Percentiles rank a stretch among this genome's conserved stretches.
phyloP scores from a whole-genome alignment of 2,888 invertebrate genomes.

The Andricus curvator region DNA sequence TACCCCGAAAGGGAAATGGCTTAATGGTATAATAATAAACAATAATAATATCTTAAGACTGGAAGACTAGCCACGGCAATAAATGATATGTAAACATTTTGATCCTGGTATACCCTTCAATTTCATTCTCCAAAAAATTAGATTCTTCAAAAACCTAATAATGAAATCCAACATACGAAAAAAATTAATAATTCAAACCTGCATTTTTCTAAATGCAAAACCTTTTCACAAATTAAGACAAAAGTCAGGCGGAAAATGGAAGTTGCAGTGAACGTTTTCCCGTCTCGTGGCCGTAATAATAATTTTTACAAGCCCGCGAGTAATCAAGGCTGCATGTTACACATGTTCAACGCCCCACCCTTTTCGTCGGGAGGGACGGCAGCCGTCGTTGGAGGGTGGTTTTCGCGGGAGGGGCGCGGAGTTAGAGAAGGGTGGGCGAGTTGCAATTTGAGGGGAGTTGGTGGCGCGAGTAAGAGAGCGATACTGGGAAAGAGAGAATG shows the following conservation, averaged over 20 bases:
- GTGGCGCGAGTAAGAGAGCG: slow-evolving; percentile 47
- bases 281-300: slow-evolving; percentile 69
- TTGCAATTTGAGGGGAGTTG: slow-evolving; percentile 51
- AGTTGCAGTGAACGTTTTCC: slow-evolving; percentile 69
- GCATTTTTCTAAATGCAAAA: neutral
- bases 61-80: too few relatives aligned
- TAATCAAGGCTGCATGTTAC: slow-evolving; percentile 75
- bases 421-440: slow-evolving; percentile 54
- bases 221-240: neutral
- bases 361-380: slow-evolving; percentile 49
- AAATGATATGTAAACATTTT: too few relatives aligned
- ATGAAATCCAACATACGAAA: neutral
- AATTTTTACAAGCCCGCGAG: slow-evolving; percentile 76
- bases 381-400: slow-evolving; percentile 58
- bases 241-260: slow-evolving; percentile 4
- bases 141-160: neutral
- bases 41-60: too few relatives aligned
- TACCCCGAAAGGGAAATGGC: too few relatives aligned
- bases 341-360: slow-evolving; percentile 70
- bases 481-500: slow-evolving; percentile 42
- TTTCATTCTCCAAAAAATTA: neutral
- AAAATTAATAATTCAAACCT: neutral
- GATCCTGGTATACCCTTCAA: too few relatives aligned
- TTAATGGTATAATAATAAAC: too few relatives aligned
- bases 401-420: slow-evolving; percentile 62